These are phyloP conservation scores for Cosmopolites sordidus DNA, from an alignment of 2,888 invertebrate genomes.

Conservation along the genomic window DNA sequence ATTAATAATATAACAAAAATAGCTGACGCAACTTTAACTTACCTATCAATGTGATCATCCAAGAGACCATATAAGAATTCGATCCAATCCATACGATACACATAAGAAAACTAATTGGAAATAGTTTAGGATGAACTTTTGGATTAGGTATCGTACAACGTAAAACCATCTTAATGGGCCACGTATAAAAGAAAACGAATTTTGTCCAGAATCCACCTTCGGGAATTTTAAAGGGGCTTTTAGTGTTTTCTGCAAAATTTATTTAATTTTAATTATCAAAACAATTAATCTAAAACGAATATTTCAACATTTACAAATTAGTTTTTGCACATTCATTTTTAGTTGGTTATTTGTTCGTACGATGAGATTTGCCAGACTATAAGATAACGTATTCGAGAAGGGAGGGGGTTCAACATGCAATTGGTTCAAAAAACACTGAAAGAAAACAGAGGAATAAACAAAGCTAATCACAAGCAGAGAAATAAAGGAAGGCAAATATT, in stretches of 20 bases:
- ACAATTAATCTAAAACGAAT: too few species aligned
- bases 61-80: constrained; percentile 82
- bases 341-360: too few species aligned
- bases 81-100: constrained; percentile 82
- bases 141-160: constrained; percentile 70
- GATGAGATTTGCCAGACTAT: too few species aligned
- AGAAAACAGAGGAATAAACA: too few species aligned
- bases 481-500: too few species aligned
- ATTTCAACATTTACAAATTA: too few species aligned
- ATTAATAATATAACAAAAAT: too few species aligned
- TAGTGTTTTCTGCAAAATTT: constrained; percentile 27
- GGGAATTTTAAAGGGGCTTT: constrained; percentile 34
- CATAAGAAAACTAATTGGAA: constrained; percentile 77
- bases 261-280: constrained; percentile 1
- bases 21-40: constrained; percentile 36
- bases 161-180: constrained; percentile 67
- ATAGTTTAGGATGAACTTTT: constrained; percentile 56
- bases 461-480: too few species aligned
- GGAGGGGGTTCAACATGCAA: too few species aligned
- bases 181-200: constrained; percentile 64
- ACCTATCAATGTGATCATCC: constrained; percentile 90
- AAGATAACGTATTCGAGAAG: too few species aligned
- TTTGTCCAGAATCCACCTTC: constrained; percentile 40
- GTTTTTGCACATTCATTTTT: too few species aligned
- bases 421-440: too few species aligned